A percentile compares a stretch with the other conserved stretches of the same genome.
Conservation (phyloP, 2,888 invertebrate genomes). For the Psococerastis gibbosa region DNA sequence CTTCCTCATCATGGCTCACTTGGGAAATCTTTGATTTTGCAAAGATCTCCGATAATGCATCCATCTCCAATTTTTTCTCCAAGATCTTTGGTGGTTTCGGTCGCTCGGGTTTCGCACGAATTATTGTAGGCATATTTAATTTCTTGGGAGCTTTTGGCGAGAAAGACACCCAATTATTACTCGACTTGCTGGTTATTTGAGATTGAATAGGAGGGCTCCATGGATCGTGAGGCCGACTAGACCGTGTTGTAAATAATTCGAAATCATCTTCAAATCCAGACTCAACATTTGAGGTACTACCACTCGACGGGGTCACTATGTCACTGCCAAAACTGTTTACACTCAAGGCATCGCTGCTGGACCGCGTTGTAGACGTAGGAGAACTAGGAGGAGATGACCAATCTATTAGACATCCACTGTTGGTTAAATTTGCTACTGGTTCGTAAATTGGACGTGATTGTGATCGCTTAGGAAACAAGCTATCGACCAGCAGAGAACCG, state of each 20-base stretch:
- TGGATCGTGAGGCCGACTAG: constrained; percentile 15
- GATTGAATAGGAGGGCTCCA: constrained; percentile 16
- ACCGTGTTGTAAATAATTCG: constrained; percentile 35
- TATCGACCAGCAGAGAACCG: constrained; percentile 13
- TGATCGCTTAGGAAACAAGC: constrained; percentile 14
- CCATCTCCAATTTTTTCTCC: constrained; percentile 6
- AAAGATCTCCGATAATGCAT: constrained; percentile 1
- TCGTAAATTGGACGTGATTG: constrained; percentile 15
- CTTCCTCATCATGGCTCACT: constrained; percentile 12
- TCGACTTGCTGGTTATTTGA: constrained; percentile 3
- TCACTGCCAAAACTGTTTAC: constrained; percentile 59
- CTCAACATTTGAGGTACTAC: constrained; percentile 47
- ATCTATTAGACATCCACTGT: constrained; percentile 42
- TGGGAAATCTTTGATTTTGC: neutral
- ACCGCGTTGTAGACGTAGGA: constrained; percentile 52
- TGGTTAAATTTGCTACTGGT: constrained; percentile 26
- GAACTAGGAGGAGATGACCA: constrained; percentile 53
- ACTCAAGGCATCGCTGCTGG: constrained; percentile 54
- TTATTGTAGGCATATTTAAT: constrained; percentile 50
- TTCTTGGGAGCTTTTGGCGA: neutral
- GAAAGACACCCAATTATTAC: neutral
- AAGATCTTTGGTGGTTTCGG: constrained; percentile 30
- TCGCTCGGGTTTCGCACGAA: constrained; percentile 41
- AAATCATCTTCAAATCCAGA: constrained; percentile 74
- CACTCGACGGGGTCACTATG: constrained; percentile 37